These are phyloP conservation scores for Embiotoca jacksoni DNA, from an alignment of 2,113 vertebrate genomes.

Conservation along the genomic window DNA sequence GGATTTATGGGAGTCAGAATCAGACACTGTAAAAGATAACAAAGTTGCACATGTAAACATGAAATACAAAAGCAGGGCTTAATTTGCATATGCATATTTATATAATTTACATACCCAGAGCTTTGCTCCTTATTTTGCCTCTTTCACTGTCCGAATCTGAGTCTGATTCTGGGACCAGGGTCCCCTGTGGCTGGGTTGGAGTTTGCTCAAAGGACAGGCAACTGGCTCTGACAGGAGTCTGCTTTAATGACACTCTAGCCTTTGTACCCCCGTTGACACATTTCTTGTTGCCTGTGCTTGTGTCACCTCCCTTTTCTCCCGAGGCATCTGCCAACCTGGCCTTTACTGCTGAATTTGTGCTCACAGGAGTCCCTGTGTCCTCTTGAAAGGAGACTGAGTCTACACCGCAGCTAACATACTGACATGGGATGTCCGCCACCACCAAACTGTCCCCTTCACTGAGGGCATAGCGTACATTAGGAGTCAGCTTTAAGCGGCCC, in stretches of 20 bases:
- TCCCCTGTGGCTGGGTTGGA: constrained; percentile 65
- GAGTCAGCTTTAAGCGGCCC: constrained; percentile 82
- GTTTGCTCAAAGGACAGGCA: constrained; percentile 66
- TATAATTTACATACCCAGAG: constrained; percentile 50
- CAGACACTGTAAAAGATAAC: constrained; percentile 61
- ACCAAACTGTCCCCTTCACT: constrained; percentile 84
- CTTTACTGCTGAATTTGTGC: constrained; percentile 21
- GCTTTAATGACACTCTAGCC: not conserved
- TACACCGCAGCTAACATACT: constrained; percentile 74
- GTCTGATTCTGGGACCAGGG: constrained; percentile 86
- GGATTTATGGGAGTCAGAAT: constrained; percentile 71
- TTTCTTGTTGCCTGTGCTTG: constrained; percentile 21
- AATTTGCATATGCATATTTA: not conserved
- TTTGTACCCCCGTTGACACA: constrained; percentile 22
- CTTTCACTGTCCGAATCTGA: constrained; percentile 87
- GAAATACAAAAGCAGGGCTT: not conserved
- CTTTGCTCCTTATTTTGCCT: constrained; percentile 32
- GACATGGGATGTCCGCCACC: constrained; percentile 90
- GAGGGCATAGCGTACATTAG: constrained; percentile 86
- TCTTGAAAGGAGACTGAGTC: constrained; percentile 20
- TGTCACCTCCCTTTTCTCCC: constrained; percentile 8
- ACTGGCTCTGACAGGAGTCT: constrained; percentile 44
- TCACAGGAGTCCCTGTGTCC: constrained; percentile 5
- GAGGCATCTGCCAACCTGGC: constrained; percentile 9
- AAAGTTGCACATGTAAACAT: constrained; percentile 8